Evolutionary conservation across 2,888 invertebrate species (phyloP), one percentile per base, ranked within the genome.

Genomic region (Rhingia campestris): DNA sequence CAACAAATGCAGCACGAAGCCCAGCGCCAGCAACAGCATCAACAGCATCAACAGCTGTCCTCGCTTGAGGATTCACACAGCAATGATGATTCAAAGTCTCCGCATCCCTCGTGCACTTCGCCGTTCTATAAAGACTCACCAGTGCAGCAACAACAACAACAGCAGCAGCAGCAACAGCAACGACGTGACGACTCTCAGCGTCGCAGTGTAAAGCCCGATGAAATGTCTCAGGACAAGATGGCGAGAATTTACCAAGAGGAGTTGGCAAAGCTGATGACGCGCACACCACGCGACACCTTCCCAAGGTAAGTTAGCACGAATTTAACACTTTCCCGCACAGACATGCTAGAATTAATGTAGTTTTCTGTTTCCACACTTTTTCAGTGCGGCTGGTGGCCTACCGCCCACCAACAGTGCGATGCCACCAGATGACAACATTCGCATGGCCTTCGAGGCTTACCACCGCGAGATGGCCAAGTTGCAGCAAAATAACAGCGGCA

Each of bases 211-310:
- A 88, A 86, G 43, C 58, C 72, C 91, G 97, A 97, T 90, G 98
- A 98, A 92, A 96, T 98, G 92, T 96, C 98, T 45, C 98, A 98
- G 90, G 99, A 99, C 90, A 98, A 98, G 92, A 97, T 98, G 88
- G 95, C 96, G 49, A 94, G 97, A 89, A 97, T 98, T 89, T 98
- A 98, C 90, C 98, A 98, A 89, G 98, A 98, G 90, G 98, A 99
- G 90, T 92, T 98, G 86, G 96, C 97, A 76, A 98, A 98, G 90
- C 94, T 99, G 70, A 97, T 98, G 95, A 96, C 95, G 88, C 94
- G 96, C 72, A 95, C 94, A 86, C 95, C 94, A 43, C 93, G 96
- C 51, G 96, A 96, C 77, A 94, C 95, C 12, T 95, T 96, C 88
- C 95, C 95, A 90, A 95, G 96, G 96, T 96, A 93, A 93, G 93